Evolutionary conservation across 2,888 invertebrate genomes (phyloP), one percentile per base, ranked within the genome.

Genomic region (Elmis aenea): DNA sequence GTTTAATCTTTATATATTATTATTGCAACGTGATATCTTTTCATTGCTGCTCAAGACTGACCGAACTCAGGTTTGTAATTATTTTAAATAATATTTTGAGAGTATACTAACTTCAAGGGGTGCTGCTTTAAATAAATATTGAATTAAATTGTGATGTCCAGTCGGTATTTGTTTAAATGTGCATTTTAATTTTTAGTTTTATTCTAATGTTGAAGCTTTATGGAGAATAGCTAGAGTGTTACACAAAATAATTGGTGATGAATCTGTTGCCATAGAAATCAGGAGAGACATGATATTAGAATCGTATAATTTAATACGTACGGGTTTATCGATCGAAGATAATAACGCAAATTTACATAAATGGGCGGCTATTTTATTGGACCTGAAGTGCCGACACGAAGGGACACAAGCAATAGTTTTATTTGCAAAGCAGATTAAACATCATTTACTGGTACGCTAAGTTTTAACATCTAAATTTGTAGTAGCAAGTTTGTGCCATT

Each of bases 221-320:
- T 94, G 93, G 93, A 74, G 94, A 33, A 68, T 89, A 39, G 81
- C 82, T 38, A 71, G 92, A 55, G 85, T 81, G 3, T 67, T 86
- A 4, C 91, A 83, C 57, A 86, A 87, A 56, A 76, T 85, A 68
- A 80, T 86, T 5, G 72, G 74, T 38, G 71, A 76, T 25, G 72
- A 75, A 40, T 33, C 45, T 5, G 26, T 56, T 12, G 30, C 47
- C 2, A 36, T 39, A 13, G 67, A 70, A 8, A 74, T 78, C 40
- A 76, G 75, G 57, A 74, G 75, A 46, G 69, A 70, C 21, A 69
- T 85, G 45, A 74, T 87, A 44, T 66, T 71, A 22, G 79, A 85
- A 60, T 88, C 86, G 0, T 82, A 76, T 57, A 69, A 74, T 15
- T 69, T 81, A 15, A 76, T 85, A 38, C 62, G 69, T 12, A 65